phyloP scores from a whole-genome alignment of 1,140 invertebrate genomes.

The Penaeus chinensis region DNA sequence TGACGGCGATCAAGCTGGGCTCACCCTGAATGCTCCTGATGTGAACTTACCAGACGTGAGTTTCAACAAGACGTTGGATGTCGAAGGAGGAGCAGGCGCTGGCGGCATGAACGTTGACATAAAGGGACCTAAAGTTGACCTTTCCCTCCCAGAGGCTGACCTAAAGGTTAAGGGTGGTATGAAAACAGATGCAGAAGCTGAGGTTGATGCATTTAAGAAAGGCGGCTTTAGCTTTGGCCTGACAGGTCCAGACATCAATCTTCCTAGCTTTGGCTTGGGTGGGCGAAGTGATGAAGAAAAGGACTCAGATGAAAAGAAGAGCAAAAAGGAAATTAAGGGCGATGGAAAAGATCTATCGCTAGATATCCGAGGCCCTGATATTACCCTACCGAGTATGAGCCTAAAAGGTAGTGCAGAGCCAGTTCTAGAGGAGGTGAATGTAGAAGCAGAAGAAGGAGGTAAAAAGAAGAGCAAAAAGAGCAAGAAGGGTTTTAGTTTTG shows the following conservation, averaged over 20 bases:
- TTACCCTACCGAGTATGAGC: constrained; percentile 26
- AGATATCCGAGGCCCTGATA: constrained; percentile 32
- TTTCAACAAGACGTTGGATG: too few relatives aligned
- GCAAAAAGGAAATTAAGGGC: not conserved
- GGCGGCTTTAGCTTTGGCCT: constrained; percentile 19
- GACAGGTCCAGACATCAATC: constrained; percentile 31
- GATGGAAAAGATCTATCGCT: constrained; percentile 10
- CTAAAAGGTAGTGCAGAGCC: constrained; percentile 6
- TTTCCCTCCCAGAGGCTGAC: not conserved
- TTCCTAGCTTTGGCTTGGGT: constrained; percentile 23
- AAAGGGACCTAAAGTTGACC: not conserved
- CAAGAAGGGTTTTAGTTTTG: constrained; percentile 44
- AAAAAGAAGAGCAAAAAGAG: constrained; percentile 33
- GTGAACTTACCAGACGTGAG: not conserved
- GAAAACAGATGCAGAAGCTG: not conserved
- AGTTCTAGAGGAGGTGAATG: not conserved
- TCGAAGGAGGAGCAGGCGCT: too few relatives aligned
- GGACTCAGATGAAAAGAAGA: too few relatives aligned
- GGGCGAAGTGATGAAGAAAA: constrained; percentile 21
- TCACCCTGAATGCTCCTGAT: not conserved
- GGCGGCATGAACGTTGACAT: not conserved
- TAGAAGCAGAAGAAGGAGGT: constrained; percentile 11
- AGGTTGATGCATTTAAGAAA: not conserved
- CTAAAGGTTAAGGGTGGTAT: not conserved
- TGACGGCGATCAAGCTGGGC: too few relatives aligned